Evolutionary conservation across 2,797 vertebrate species (phyloP), one percentile per base, ranked within the genome.

Genomic region (Monodelphis domestica): DNA sequence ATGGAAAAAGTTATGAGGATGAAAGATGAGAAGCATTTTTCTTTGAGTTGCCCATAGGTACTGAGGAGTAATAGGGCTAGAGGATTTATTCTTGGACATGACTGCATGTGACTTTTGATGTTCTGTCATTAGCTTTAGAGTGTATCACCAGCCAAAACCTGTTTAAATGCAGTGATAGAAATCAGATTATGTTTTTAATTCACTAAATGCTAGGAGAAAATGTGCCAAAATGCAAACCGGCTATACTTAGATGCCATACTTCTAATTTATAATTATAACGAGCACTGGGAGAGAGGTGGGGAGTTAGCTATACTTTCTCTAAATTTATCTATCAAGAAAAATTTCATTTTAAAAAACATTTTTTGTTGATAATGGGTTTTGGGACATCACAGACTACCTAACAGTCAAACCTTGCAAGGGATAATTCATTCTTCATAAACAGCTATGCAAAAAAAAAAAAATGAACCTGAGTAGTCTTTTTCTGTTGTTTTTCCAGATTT

Each of bases 401-500:
- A 5, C 38, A 78, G 5, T 38, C 63, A 38, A 78, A 78, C n/a
- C 63, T 63, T 78, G 2, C 63, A 24, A 15, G 38, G 10, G 24
- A 63, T 38, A 78, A n/a, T n/a, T n/a, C 17, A 78, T 78, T 78
- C n/a, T 38, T n/a, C n/a, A 38, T 45, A 38, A 78, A 78, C 33
- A 38, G 1, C n/a, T 45, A 24, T 38, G n/a, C n/a, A 38, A 38
- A 70, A 55, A 53, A 53, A 26, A 28, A 6, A 38, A 38, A 38
- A 24, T 24, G 5, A 78, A 24, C n/a, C 17, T 45, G n/a, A 38
- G 17, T 24, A n/a, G 6, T 24, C 91, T 30, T 92, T 93, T 95
- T 52, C 54, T 92, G 0, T 95, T 91, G 78, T 95, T 96, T 95
- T 93, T 87, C 95, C 24, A 96, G 90, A 88, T 28, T 92, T 38